phyloP scores from a whole-genome alignment of 2,888 invertebrate genomes.

The Matsumyia berberina region DNA sequence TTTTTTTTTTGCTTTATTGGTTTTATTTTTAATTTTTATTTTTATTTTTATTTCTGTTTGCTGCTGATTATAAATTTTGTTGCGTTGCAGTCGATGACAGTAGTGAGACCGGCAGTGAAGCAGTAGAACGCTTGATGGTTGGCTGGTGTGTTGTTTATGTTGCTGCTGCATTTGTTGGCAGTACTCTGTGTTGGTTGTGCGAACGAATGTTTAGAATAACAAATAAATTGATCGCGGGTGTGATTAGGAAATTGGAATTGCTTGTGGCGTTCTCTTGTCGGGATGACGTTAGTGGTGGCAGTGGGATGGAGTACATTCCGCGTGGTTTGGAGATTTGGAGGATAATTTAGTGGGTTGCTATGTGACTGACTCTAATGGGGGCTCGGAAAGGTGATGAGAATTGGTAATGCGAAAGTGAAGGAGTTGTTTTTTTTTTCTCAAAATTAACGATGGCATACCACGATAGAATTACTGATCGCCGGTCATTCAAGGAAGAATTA shows the following conservation, averaged over 20 bases:
- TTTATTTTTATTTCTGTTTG: conserved; percentile 38
- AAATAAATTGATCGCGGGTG: conserved; percentile 63
- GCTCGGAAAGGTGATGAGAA: conserved; percentile 43
- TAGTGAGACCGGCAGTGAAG: conserved; percentile 38
- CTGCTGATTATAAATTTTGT: conserved; percentile 66
- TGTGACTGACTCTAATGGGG: conserved; percentile 47
- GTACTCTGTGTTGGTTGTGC: conserved; percentile 8
- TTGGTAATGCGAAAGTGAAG: conserved; percentile 29
- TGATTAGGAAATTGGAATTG: conserved; percentile 66
- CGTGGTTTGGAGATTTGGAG: conserved; percentile 41
- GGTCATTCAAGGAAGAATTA: conserved; percentile 18
- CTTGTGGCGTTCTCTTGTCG: conserved; percentile 31
- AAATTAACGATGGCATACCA: conserved; percentile 9
- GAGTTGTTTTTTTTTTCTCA: conserved; percentile 1
- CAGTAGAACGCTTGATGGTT: conserved; percentile 34
- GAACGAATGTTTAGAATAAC: conserved; percentile 55
- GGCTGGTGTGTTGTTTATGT: conserved; percentile 27
- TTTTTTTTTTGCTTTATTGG: conserved; percentile 10
- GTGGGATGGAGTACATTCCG: conserved; percentile 12
- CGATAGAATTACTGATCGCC: conserved; percentile 16
- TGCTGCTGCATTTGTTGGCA: conserved; percentile 32
- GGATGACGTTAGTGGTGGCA: conserved; percentile 42
- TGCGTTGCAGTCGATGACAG: conserved; percentile 68
- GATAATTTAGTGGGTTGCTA: conserved; percentile 54
- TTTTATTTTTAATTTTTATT: conserved; percentile 26